Base-by-base conservation (phyloP, 2,888 invertebrate genomes). In the Digitonthophagus gazella region DNA sequence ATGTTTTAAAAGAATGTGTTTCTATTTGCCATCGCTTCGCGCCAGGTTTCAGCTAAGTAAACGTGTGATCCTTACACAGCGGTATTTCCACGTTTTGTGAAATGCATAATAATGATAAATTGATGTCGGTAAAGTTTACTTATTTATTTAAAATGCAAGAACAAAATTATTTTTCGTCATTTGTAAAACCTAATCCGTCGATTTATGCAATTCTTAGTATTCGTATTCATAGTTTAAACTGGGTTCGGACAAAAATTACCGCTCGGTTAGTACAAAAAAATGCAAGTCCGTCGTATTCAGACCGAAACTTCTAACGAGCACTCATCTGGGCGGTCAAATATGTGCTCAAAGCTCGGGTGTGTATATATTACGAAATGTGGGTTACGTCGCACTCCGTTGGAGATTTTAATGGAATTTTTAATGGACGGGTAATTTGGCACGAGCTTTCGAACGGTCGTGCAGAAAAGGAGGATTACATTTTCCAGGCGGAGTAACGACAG, bases 341-440 rank as follows among this genome's bases (percentile, higher is more conserved):
- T 44, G 28, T 44, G 28, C 28, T 44, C 28, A 44, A 44, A 44
- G 28, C 28, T 44, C 28, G 28, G 28, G 28, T 44, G 28, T 44
- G 28, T 44, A 44, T 44, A 44, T 44, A 44, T 44, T 44, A 58
- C 61, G 19, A n/a, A n/a, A 20, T 61, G 20, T 61, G 19, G 61
- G n/a, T 20, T 18, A 61, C 61, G 61, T 61, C 20, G 20, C 61
- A 19, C 61, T 61, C 19, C 16, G 61, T 19, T 61, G 61, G 61
- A 61, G 61, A 61, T 61, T 61, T 61, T 61, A 61, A 61, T 61
- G 61, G 61, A 61, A 61, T 61, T 61, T 61, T 61, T 61, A 61
- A 61, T 61, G 61, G 61, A 61, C 61, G 61, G 61, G 61, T 61
- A 61, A 61, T 61, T 61, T 61, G 61, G 61, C 61, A 19, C 61